phyloP scores from a whole-genome alignment of 2,888 invertebrate species.

The Merodon equestris region DNA sequence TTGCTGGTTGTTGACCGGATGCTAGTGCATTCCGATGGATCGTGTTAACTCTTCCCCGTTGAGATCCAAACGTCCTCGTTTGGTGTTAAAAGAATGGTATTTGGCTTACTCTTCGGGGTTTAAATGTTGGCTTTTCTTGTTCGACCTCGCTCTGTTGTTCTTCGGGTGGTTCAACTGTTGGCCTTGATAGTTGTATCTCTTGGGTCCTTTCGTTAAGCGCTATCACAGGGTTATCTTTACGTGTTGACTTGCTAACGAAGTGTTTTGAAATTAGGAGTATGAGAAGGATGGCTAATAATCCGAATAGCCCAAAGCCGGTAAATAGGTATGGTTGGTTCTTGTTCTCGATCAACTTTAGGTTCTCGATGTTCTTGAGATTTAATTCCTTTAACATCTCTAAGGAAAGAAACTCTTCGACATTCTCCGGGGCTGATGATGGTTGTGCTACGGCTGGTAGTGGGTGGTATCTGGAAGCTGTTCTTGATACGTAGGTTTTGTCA shows the following conservation, averaged over 20 bases:
- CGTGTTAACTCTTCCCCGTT: constrained; percentile 15
- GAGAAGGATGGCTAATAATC: constrained; percentile 7
- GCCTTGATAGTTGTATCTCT: not conserved
- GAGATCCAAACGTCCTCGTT: constrained; percentile 12
- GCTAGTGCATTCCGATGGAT: too few relatives aligned
- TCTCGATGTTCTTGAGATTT: constrained; percentile 1
- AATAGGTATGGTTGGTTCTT: constrained; percentile 15
- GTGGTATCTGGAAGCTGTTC: constrained; percentile 9
- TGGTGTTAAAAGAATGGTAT: constrained; percentile 13
- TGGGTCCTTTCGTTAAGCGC: constrained; percentile 10
- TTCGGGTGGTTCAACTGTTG: constrained; percentile 1
- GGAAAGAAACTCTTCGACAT: constrained; percentile 12
- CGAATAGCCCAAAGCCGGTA: constrained; percentile 13
- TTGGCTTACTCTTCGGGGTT: constrained; percentile 12
- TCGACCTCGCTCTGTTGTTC: constrained; percentile 1
- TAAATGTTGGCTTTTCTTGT: constrained; percentile 5
- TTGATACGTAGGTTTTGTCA: constrained; percentile 1
- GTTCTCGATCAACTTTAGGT: constrained; percentile 4
- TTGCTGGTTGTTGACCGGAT: too few relatives aligned
- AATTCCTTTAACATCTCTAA: constrained; percentile 20
- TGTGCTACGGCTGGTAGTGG: constrained; percentile 16
- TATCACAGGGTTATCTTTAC: constrained; percentile 11
- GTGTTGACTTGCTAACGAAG: not conserved
- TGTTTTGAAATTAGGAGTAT: constrained; percentile 1
- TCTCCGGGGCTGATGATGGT: constrained; percentile 14